Percentiles rank a stretch among this genome's conserved stretches.
Evolutionary conservation across 2,888 invertebrate species (phyloP).

Genomic region (Schizotus pectinicornis): DNA sequence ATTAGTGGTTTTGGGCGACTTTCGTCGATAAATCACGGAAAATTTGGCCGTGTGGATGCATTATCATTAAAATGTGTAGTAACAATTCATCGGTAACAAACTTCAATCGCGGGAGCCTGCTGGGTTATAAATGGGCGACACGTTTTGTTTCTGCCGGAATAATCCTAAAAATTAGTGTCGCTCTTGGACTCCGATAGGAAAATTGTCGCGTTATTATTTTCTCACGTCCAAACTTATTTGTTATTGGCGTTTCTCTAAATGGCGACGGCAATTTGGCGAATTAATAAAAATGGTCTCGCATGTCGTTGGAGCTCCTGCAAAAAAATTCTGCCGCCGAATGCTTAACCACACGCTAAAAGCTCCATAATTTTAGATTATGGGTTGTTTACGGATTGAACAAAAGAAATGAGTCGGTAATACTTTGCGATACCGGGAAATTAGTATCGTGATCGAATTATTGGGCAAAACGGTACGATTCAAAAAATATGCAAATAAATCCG

Average conservation of each 20-base stretch:
- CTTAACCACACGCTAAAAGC: too few species aligned
- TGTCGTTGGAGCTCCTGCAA: too few species aligned
- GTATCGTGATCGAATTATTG: constrained; percentile 23
- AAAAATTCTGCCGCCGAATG: too few species aligned
- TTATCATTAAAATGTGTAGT: constrained; percentile 19
- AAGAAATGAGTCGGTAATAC: too few species aligned
- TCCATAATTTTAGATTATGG: too few species aligned
- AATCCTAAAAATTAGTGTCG: too few species aligned
- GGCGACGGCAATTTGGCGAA: too few species aligned
- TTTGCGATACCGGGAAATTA: constrained; percentile 19
- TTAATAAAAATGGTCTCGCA: too few species aligned
- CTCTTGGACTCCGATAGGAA: too few species aligned
- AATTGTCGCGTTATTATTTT: too few species aligned
- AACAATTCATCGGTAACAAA: constrained; percentile 10
- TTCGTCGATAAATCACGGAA: constrained; percentile 13
- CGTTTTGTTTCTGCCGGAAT: background rate
- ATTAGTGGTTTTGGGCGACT: constrained; percentile 13
- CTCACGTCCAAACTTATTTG: too few species aligned
- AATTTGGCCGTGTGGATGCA: background rate
- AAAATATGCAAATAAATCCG: constrained; percentile 29
- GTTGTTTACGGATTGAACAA: constrained; percentile 11
- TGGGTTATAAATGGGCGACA: constrained; percentile 17
- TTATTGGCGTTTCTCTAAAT: too few species aligned
- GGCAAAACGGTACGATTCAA: constrained; percentile 26
- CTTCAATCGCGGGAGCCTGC: constrained; percentile 11